Evolutionary conservation across 2,797 vertebrate species (phyloP).

Genomic region (Sparidentex hasta): DNA sequence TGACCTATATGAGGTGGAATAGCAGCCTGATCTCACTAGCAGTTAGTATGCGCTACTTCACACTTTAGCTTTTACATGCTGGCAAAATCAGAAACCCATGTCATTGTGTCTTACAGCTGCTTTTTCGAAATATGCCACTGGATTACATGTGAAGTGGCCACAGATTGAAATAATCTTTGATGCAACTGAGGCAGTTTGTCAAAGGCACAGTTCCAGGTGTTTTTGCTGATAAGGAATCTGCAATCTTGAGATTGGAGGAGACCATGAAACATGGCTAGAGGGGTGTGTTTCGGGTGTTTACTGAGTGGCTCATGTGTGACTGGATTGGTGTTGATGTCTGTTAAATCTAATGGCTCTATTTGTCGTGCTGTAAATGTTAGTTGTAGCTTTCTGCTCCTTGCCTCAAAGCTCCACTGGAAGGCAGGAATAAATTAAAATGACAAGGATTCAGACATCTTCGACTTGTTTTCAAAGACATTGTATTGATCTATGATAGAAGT

Average conservation of each 20-base stretch:
- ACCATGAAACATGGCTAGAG: constrained; percentile 46
- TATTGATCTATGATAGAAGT: not conserved
- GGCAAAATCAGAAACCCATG: constrained; percentile 1
- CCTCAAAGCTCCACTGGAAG: not conserved
- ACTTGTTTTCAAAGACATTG: not conserved
- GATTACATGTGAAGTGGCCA: constrained; percentile 20
- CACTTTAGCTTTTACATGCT: not conserved
- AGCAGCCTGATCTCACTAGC: not conserved
- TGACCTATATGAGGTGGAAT: not conserved
- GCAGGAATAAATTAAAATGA: not conserved
- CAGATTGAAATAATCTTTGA: constrained; percentile 22
- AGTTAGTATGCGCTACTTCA: not conserved
- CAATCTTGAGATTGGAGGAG: constrained; percentile 53
- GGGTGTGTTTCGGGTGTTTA: constrained; percentile 46
- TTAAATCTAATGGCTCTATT: constrained; percentile 22
- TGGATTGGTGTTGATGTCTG: constrained; percentile 8
- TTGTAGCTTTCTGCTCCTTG: not conserved
- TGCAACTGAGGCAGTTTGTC: constrained; percentile 28
- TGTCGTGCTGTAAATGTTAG: constrained; percentile 3
- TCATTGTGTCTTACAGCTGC: constrained; percentile 6
- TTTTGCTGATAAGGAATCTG: constrained; percentile 65
- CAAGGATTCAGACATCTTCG: not conserved
- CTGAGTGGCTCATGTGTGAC: constrained; percentile 41
- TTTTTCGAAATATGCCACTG: constrained; percentile 34
- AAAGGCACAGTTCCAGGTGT: constrained; percentile 50